Conservation (phyloP, 1,140 invertebrate genomes). For the Artemia franciscana region DNA sequence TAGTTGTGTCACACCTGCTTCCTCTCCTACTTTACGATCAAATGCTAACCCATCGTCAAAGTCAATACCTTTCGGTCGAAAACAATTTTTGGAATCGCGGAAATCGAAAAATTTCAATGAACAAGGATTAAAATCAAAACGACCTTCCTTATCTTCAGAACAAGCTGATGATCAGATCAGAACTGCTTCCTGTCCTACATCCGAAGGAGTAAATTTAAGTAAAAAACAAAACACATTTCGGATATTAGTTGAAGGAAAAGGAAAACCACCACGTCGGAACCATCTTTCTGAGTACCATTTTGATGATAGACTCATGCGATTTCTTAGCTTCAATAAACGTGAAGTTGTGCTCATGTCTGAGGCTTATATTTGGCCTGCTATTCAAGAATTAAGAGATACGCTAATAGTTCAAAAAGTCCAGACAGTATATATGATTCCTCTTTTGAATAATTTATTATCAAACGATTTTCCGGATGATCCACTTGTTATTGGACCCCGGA, state of each 20-base stretch:
- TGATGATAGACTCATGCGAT: not conserved
- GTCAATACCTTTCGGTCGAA: too few species aligned
- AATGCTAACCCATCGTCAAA: too few species aligned
- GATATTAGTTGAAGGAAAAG: not conserved
- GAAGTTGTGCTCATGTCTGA: not conserved
- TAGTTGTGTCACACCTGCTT: too few species aligned
- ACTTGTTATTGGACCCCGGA: not conserved
- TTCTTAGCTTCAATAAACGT: not conserved
- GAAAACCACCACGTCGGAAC: not conserved
- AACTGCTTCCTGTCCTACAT: too few species aligned
- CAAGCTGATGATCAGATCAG: too few species aligned
- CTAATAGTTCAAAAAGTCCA: not conserved
- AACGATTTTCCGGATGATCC: not conserved
- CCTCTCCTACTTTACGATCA: too few species aligned
- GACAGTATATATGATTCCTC: not conserved
- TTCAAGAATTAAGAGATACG: not conserved
- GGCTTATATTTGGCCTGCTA: not conserved
- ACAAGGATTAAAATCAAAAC: too few species aligned
- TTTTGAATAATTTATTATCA: not conserved
- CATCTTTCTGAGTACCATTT: not conserved
- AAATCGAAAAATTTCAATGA: too few species aligned
- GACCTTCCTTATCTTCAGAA: too few species aligned
- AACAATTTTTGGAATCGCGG: too few species aligned
- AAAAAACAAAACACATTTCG: too few species aligned
- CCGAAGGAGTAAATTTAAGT: too few species aligned